Base-by-base conservation (phyloP, 2,888 invertebrate species). In the Cepaea hortensis region DNA sequence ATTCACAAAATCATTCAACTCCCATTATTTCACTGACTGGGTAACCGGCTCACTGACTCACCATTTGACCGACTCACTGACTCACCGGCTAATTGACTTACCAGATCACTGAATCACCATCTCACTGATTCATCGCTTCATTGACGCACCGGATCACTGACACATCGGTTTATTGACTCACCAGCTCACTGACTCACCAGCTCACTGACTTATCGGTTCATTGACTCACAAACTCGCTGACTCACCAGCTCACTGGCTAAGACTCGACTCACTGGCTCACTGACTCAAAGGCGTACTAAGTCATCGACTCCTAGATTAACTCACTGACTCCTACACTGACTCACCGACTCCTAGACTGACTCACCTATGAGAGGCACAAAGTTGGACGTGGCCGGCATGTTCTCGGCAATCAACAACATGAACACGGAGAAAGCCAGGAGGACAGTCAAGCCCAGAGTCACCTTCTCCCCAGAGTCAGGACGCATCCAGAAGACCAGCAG, bases 361-460 rank as follows among this genome's bases (percentile, higher is more conserved):
- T 23, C 65, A 94, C 95, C 95, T 89, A 95, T 95, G 0, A 95
- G 91, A 6, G 95, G 95, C 15, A 95, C 94, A 89, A 94, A 94
- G 77, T 94, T 94, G 20, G 94, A 94, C 0, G 95, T 95, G 4
- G 95, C 94, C 11, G 95, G 95, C 95, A 95, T 95, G 88, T 94
- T 94, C 90, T 95, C 95, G 3, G 94, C 94, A 20, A 95, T 94
- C 87, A 95, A 93, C 79, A 95, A 88, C 95, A 95, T 94, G 86
- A 95, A 92, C 87, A 95, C 94, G 86, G 94, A 94, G 91, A 95
- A 95, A 7, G 95, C 94, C 73, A 95, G 90, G 20, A 94, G 91
- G 0, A 95, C 95, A 0, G 95, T 95, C 84, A 95, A 92, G 9
- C 95, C 94, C 13, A 95, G 90, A 0, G 94, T 94, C 46, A 95